phyloP scores from a whole-genome alignment of 2,797 vertebrate genomes.

The Smutsia temminckii region DNA sequence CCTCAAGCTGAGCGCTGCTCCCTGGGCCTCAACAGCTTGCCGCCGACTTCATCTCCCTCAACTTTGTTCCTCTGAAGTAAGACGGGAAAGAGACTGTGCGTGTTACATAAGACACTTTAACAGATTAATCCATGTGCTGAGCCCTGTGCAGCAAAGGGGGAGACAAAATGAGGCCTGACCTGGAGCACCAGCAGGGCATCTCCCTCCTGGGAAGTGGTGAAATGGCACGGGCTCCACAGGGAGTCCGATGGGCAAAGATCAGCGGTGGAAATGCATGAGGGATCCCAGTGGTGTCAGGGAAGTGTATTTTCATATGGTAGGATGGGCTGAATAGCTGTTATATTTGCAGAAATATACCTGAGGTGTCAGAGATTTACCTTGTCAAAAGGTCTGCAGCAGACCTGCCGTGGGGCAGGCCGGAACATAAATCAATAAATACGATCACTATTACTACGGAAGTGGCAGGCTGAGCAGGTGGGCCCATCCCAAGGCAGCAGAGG shows the following conservation, averaged over 20 bases:
- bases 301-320: rapidly evolving
- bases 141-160: rapidly evolving
- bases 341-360: neutral
- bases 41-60: rapidly evolving
- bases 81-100: rapidly evolving
- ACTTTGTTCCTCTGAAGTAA: neutral
- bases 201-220: neutral
- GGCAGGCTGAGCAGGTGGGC: rapidly evolving
- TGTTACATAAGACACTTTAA: rapidly evolving
- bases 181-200: rapidly evolving
- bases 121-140: too few species aligned
- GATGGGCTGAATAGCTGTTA: neutral
- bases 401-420: neutral
- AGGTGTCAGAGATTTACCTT: neutral
- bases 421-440: neutral
- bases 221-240: rapidly evolving
- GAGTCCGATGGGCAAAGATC: neutral
- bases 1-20: rapidly evolving
- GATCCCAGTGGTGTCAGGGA: rapidly evolving
- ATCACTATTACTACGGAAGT: neutral
- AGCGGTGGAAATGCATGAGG: neutral
- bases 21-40: neutral
- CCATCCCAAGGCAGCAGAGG: rapidly evolving
- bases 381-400: neutral
- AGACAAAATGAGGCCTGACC: rapidly evolving